These are phyloP conservation scores for Myotis brandtii DNA, from an alignment of 2,113 vertebrate genomes.

Conservation along the genomic window DNA sequence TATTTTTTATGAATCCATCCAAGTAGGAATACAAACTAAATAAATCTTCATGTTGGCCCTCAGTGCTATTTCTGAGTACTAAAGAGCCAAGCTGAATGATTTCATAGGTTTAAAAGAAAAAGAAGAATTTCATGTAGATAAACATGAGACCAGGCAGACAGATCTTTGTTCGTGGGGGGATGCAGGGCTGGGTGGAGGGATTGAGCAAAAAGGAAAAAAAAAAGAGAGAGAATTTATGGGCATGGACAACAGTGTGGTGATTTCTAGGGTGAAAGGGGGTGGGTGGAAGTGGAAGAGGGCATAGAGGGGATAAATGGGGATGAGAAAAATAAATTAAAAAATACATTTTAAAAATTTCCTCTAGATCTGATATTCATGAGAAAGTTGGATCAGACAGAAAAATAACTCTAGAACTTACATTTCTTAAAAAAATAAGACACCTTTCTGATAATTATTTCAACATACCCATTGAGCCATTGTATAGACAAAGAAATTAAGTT, in stretches of 20 bases:
- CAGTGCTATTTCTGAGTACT: background rate
- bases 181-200: too few relatives aligned
- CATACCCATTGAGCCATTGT: background rate
- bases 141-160: background rate
- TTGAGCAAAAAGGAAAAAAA: too few relatives aligned
- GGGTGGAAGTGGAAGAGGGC: too few relatives aligned
- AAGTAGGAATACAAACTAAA: constrained; percentile 19
- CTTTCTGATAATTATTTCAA: background rate
- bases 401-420: background rate
- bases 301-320: too few relatives aligned
- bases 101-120: constrained; percentile 4
- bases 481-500: background rate
- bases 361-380: constrained; percentile 15
- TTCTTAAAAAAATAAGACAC: background rate
- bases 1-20: constrained; percentile 39
- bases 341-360: background rate
- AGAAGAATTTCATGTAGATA: background rate
- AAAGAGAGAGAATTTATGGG: too few relatives aligned
- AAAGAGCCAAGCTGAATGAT: background rate
- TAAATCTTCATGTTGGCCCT: background rate
- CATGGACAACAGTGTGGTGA: too few relatives aligned
- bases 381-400: constrained; percentile 36
- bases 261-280: too few relatives aligned
- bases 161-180: too few relatives aligned
- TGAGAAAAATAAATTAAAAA: too few relatives aligned